A percentile compares a stretch with the other conserved stretches of the same genome.
phyloP scores from a whole-genome alignment of 1,140 invertebrate genomes.

The Dinoponera quadriceps region DNA sequence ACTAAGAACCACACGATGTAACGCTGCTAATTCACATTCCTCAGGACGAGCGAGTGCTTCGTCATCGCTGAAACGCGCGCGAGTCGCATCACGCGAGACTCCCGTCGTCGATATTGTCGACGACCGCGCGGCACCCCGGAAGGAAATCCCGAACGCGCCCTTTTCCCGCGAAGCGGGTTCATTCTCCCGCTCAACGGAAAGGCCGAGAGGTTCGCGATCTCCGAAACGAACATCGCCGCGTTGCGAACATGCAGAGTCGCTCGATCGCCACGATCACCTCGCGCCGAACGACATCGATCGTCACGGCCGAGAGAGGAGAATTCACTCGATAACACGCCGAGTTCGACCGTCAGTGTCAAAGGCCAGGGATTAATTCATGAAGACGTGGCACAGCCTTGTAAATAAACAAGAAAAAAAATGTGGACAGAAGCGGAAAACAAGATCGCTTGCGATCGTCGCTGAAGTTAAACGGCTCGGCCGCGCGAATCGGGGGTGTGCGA shows the following conservation, averaged over 20 bases:
- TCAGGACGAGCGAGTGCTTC: slow-evolving; percentile 46
- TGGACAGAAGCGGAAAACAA: not conserved
- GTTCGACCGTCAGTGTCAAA: slow-evolving; percentile 7
- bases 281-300: not conserved
- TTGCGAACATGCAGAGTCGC: not conserved
- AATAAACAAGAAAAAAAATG: not conserved
- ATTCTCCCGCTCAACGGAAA: not conserved
- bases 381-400: slow-evolving; percentile 35
- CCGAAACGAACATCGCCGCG: not conserved
- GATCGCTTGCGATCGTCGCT: slow-evolving; percentile 1
- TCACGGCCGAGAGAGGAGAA: not conserved
- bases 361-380: not conserved
- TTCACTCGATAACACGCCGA: not conserved
- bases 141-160: too few relatives aligned
- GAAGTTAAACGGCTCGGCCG: not conserved
- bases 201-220: not conserved
- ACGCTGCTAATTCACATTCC: slow-evolving; percentile 47
- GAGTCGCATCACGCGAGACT: slow-evolving; percentile 27
- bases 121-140: too few relatives aligned
- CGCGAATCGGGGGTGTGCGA: slow-evolving; percentile 24
- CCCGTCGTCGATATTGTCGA: not conserved
- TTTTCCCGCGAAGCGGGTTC: not conserved
- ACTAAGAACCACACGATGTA: slow-evolving; percentile 58
- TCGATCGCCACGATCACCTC: slow-evolving; percentile 7
- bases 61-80: slow-evolving; percentile 20